Evolutionary conservation across 2,797 vertebrate genomes (phyloP), one percentile per base, ranked within the genome.

Genomic region (Pantherophis alleghaniensis): DNA sequence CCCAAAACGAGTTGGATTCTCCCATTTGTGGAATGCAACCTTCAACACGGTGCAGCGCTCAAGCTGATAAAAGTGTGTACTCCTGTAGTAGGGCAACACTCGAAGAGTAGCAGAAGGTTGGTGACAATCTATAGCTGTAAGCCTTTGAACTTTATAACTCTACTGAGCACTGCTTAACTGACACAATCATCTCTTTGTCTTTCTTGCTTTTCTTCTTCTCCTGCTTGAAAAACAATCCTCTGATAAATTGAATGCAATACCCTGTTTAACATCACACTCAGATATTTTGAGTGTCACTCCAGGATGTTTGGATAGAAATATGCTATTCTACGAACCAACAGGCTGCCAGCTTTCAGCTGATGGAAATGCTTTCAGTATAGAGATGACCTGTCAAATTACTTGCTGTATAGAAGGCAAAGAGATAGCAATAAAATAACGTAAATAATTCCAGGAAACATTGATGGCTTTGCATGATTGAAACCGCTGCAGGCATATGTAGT

Each of bases 301-400:
- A 66, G 69, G 93, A 86, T 66, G 87, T 86, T 89, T 91, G 69
- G 87, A 86, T 89, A 91, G 89, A 93, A 93, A 93, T 91, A 89
- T 66, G 93, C 87, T 89, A 61, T 91, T 88, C 87, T 66, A 14
- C 63, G 90, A 89, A 91, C 87, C 90, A 91, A 11, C 86, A 61
- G 16, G 57, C 57, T 86, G 32, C 51, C 32, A 63, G 57, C 69
- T 91, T 91, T 89, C 32, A 32, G 24, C 69, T 89, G 74, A 91
- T 42, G 32, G 51, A 91, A 79, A 26, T 93, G 59, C 56, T 89
- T 89, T 89, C 24, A 57, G 87, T 37, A 91, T 11, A 86, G 7
- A 89, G 69, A 66, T 91, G 56, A 79, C 74, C 88, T 90, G 74
- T 74, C 42, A 14, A 93, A 83, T 7, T 60, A 18, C 56, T 83